Conservation (phyloP, 2,888 invertebrate genomes). For the Lasioglossum morio region DNA sequence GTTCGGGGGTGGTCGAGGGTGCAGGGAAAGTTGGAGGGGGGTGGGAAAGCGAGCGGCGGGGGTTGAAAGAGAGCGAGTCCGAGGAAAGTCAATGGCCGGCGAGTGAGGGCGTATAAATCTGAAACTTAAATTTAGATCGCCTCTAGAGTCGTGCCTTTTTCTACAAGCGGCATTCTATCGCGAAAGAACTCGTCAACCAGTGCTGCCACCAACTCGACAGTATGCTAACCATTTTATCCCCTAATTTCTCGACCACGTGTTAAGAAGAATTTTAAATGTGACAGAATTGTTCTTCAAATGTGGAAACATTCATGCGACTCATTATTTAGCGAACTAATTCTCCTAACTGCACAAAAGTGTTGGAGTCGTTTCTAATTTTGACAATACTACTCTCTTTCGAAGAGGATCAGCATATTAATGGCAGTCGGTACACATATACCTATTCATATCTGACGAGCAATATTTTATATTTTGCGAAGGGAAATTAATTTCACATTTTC, state of each 20-base stretch:
- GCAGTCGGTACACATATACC: no score
- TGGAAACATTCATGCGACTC: no score
- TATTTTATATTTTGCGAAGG: neutral
- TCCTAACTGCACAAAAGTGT: neutral
- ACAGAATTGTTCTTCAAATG: no score
- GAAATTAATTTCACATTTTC: neutral
- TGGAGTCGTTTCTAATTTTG: neutral
- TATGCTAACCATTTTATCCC: neutral
- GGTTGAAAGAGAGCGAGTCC: conserved; percentile 63
- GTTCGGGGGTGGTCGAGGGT: neutral
- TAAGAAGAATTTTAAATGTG: no score
- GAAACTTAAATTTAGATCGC: conserved; percentile 80
- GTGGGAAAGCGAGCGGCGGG: conserved; percentile 48
- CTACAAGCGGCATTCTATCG: conserved; percentile 38
- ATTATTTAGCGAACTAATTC: neutral
- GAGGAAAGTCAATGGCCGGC: conserved; percentile 77
- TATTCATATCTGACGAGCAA: neutral
- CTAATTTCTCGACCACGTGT: no score
- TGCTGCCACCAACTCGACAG: conserved; percentile 65
- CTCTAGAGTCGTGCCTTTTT: conserved; percentile 60
- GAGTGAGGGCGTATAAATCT: conserved; percentile 77
- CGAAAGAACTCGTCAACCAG: conserved; percentile 34
- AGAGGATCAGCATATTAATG: neutral
- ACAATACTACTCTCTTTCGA: neutral
- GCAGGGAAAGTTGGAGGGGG: conserved; percentile 1